A percentile compares a stretch with the other conserved stretches of the same genome.
phyloP scores from a whole-genome alignment of 2,797 vertebrate genomes.

The Cygnus olor region DNA sequence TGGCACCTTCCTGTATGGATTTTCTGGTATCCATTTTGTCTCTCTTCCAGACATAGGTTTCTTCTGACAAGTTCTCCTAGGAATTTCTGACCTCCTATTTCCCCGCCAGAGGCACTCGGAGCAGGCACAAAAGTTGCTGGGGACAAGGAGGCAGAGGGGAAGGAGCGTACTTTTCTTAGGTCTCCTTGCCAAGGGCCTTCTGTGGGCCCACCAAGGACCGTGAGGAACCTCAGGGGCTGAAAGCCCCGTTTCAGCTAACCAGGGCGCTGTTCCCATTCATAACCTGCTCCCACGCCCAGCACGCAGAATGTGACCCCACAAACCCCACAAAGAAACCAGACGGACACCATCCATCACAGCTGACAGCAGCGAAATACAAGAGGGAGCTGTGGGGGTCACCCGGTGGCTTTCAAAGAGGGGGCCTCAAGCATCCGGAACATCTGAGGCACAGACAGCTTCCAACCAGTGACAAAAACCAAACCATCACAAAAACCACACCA shows the following conservation, averaged over 20 bases:
- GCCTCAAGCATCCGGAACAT: fast-evolving
- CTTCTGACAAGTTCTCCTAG: neutral
- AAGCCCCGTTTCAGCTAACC: neutral
- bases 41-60: neutral
- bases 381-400: neutral
- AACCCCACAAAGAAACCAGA: neutral
- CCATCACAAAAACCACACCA: fast-evolving
- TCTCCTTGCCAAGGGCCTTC: neutral
- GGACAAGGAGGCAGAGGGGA: neutral
- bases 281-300: fast-evolving
- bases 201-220: neutral
- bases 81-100: neutral
- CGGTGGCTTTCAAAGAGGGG: neutral
- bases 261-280: fast-evolving
- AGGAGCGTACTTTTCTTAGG: neutral
- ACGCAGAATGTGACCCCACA: neutral
- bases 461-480: neutral
- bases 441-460: neutral
- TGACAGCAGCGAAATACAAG: neutral
- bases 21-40: fast-evolving
- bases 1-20: fast-evolving
- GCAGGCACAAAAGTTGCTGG: neutral
- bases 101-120: neutral
- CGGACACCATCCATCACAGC: fast-evolving
- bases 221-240: neutral